Base-by-base conservation (phyloP, 1,140 invertebrate species). In the Riptortus pedestris region DNA sequence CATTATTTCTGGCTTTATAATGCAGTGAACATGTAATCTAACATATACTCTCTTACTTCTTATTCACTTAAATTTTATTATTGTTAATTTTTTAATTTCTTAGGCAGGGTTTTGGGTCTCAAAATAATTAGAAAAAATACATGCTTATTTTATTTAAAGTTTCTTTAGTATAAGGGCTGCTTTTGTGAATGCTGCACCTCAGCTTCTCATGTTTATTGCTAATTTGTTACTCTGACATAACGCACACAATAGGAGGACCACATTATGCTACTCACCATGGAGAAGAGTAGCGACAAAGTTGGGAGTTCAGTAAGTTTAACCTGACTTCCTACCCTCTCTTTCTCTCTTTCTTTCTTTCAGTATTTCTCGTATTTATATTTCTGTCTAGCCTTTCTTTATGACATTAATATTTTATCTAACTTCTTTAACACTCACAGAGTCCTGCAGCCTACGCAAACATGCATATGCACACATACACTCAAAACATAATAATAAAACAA, bases 271-370 rank as follows among this genome's bases (percentile, higher is more conserved):
- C 81, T 90, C 88, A 72, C 88, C 89, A 79, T 92, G 88, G 89
- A 84, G 87, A 73, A 84, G 88, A 77, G 88, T 92, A 75, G 88
- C 88, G 76, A 90, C 86, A 77, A 92, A 91, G 79, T 85, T 92
- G 71, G 89, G 89, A 84, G 88, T 92, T 79, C 90, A 91, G 88
- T 92, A 90, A 91, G 89, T 91, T 74, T 43, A 24, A 11, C 22
- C 51, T 55, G 51, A 26, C 51, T 55, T 55, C 51, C 51, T 55
- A 55, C 24, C 51, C 51, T 55, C 51, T 55, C 28, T 62, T 22
- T 65, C 47, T 66, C 52, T 65, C 48, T 62, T 16, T 62, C 29
- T 63, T 57, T 38, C 59, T 67, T 55, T 65, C 18, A 55, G n/a
- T 63, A 26, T 18, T 63, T 20, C 24, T 20, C 38, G 12, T 33